Evolutionary conservation across 2,113 vertebrate genomes (phyloP), one percentile per base, ranked within the genome.

Genomic region (Mesocricetus auratus): DNA sequence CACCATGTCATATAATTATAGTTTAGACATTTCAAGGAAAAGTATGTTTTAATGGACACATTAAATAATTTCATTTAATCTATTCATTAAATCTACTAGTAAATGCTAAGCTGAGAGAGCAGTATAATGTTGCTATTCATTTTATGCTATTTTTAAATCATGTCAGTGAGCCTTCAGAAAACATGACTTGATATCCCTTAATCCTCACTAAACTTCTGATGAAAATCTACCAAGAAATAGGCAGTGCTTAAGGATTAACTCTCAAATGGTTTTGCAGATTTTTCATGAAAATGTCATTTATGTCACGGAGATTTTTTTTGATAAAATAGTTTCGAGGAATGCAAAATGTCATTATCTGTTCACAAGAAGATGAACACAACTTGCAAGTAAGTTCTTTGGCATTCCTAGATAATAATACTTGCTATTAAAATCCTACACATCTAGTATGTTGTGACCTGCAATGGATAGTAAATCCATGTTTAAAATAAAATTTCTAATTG

Each of bases 21-120:
- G 87, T 95, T 79, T 91, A 74, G 36, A 96, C 33, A 94, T 88
- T 88, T 79, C 56, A 86, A 95, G 78, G 45, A 81, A 89, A 78
- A 74, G 11, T 36, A 26, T 58, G 24, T 56, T 71, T 91, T 39
- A 66, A 92, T 31, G 69, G 33, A 7, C 17, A 71, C 53, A 56
- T 56, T 56, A 56, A 56, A 58, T 60, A 3, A 69, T 90, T 96
- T 92, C 45, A 21, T 92, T 50, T 90, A 93, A 12, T 87, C 10
- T 17, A 77, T 2, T 2, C 4, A 42, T 86, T 91, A 42, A 93
- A 93, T 91, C 12, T 33, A 53, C 9, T 85, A 7, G 42, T 71
- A 96, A 85, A 4, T 24, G 4, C 74, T 82, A 42, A 50, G 85
- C 62, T 94, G 58, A 82, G 66, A 56, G 3, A 83, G 3, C 66